Evolutionary conservation across 1,140 invertebrate species (phyloP), one percentile per base, ranked within the genome.

Genomic region (Steinernema khuongi): DNA sequence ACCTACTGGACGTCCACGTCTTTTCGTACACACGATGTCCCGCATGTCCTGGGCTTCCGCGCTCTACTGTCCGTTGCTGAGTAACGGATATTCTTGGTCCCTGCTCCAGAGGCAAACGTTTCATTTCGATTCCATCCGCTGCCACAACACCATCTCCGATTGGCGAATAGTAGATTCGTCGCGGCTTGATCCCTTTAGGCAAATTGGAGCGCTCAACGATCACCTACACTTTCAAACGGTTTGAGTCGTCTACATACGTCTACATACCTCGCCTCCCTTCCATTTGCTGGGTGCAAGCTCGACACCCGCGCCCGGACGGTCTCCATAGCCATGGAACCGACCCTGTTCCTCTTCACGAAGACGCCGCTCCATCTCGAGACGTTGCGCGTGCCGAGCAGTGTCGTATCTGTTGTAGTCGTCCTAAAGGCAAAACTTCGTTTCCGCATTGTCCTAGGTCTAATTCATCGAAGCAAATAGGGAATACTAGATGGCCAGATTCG

Each of bases 111-210:
- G 82, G 82, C 26, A 60, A 67, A 50, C 82, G 75, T 44, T 84
- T 84, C 70, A 84, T 66, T 66, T 84, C 82, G 29, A 85, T 73
- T 28, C 82, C 82, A 60, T 84, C 82, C 26, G 83, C 82, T 31
- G 83, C 83, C 30, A 83, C 83, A 22, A 74, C 74, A 68, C 84
- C 82, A 71, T 84, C 84, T 31, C 82, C 82, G 73, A 84, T 84
- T 19, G 82, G 82, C 1, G 82, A 85, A 68, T 84, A 84, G 71
- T 73, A 84, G 17, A 84, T 67, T 1, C 75, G 66, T 11, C 76
- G 67, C 11, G 82, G 79, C 67, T 85, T 84, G 0, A 85, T 36
- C 0, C 71, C 77, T 70, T 85, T 81, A n/a, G 71, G 74, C 22
- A 78, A 68, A 28, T 32, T 43, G 18, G 26, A 4, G 33, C 72